Base-by-base conservation (phyloP, 2,888 invertebrate genomes). In the Hyppa rectilinea region DNA sequence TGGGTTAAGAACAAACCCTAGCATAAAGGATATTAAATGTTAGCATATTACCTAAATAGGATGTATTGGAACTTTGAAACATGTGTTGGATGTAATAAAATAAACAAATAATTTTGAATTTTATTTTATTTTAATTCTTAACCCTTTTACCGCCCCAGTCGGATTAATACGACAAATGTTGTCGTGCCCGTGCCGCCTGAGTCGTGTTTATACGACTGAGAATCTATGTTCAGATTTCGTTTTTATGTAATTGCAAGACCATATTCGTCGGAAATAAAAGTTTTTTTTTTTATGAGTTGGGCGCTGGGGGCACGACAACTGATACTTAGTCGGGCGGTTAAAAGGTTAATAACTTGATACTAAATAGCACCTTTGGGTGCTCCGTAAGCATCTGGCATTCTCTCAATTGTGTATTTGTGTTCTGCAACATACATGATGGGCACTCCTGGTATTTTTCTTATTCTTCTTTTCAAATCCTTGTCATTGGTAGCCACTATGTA, bases 401-500 rank as follows among this genome's bases (percentile, higher is more conserved):
- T 97, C 92, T 99, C 99, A 88, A 99, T 99, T 0, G 99, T 98
- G 90, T 98, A 99, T 89, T 97, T 97, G 92, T 99, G 98, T 84
- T 99, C 97, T 0, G 98, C 97, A 55, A 99, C 98, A 96, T 98
- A 99, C 99, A 99, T 99, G 76, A 99, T 99, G 0, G 99, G 99
- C 4, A 99, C 99, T 58, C 99, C 99, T 0, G 99, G 99, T 85
- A 99, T 98, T 96, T 99, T 99, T 69, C 99, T 96, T 81, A 99
- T 98, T 88, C 99, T 97, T 87, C 98, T 96, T 92, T 99, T 99
- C 75, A 99, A 96, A 92, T 99, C 99, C 93, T 98, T 99, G 93
- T 99, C 99, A 96, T 99, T 99, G 20, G 99, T 99, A 2, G 99
- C 99, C 43, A 99, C 99, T 88, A 99, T 99, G 92, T 99, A 99